Base-by-base conservation (phyloP, 2,797 vertebrate species). In the Novumbra hubbsi region DNA sequence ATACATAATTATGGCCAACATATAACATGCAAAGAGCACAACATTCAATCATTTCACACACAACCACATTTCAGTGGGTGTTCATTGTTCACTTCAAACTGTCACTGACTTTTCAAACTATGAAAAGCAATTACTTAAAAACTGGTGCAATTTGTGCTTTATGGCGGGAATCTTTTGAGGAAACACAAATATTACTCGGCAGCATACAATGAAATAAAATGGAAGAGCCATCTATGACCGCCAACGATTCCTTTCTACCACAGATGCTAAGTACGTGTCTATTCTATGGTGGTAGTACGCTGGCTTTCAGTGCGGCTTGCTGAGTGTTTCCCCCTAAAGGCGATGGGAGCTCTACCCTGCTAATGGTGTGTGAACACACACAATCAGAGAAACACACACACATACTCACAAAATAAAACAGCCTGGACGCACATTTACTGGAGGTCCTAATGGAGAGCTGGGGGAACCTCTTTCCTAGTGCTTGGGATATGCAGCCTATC, bases 401-500 rank as follows among this genome's bases (percentile, higher is more conserved):
- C 52, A 57, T 19, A 57, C 52, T 21, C 55, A 57, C 89, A 89
- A 75, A 86, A 85, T 38, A 38, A 38, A 38, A 88, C 68, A 71
- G 76, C 68, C 81, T 90, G 87, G 86, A 92, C 88, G 91, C 91
- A 93, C 93, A 93, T 91, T 94, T 94, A 94, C 84, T 92, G 91
- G 93, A 93, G 90, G 93, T 91, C 92, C 91, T 93, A 90, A 94
- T 88, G 93, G 92, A 94, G 92, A 93, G 90, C 91, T 89, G 89
- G 90, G 92, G 75, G 92, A 92, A 93, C 89, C 90, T 93, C 94
- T 94, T 89, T 94, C 94, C 94, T 38, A 90, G 89, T 94, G 94
- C 94, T 32, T 88, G 91, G 94, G 92, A 93, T 92, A 94, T 93
- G 92, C 93, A 93, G 92, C 91, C 94, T 92, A 95, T 95, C 94